phyloP scores from a whole-genome alignment of 1,140 invertebrate genomes.

The Frieseomelitta varia region DNA sequence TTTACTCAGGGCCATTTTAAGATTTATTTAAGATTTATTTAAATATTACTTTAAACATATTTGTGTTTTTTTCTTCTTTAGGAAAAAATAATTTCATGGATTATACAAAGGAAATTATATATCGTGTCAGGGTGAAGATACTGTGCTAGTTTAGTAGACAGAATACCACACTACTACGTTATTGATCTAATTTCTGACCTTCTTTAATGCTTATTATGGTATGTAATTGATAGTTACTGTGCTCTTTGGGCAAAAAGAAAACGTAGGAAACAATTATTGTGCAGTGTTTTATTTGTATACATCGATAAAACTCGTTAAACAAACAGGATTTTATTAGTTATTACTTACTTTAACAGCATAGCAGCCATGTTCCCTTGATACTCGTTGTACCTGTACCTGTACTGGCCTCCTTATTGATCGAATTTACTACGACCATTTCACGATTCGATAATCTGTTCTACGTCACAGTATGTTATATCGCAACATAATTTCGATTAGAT shows the following conservation, averaged over 20 bases:
- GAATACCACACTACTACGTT: background rate
- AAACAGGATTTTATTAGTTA: background rate
- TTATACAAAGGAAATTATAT: background rate
- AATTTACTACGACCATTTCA: constrained; percentile 32
- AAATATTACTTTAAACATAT: background rate
- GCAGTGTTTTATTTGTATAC: background rate
- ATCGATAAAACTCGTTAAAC: background rate
- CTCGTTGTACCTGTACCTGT: constrained; percentile 52
- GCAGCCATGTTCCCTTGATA: constrained; percentile 72
- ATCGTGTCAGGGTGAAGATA: background rate
- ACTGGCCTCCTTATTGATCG: constrained; percentile 76
- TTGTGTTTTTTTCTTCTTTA: too few relatives aligned
- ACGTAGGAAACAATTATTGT: background rate
- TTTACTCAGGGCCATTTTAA: background rate
- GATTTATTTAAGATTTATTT: background rate
- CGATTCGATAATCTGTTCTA: constrained; percentile 56
- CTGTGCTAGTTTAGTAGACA: background rate
- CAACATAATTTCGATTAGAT: background rate
- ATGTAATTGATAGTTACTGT: too few relatives aligned
- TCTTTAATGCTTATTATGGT: background rate
- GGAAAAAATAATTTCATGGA: too few relatives aligned
- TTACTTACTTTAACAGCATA: constrained; percentile 74
- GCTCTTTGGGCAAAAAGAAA: background rate
- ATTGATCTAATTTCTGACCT: constrained; percentile 9
- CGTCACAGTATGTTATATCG: background rate